phyloP scores from a whole-genome alignment of 64 coral and sea anemone genomes.

The Pachyseris speciosa region DNA sequence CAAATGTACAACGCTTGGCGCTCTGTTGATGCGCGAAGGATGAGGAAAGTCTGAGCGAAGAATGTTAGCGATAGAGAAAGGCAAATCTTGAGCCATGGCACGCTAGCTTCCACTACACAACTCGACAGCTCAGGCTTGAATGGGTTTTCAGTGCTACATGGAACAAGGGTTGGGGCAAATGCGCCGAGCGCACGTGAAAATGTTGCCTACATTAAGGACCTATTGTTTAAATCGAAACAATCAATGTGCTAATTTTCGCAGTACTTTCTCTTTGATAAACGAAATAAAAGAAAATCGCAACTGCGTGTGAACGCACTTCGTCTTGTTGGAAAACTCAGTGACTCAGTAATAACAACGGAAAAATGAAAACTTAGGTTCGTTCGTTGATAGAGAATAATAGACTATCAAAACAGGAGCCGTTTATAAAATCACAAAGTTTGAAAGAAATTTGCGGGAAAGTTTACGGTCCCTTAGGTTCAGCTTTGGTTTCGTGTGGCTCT shows the following conservation, averaged over 20 bases:
- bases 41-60: constrained; percentile 39
- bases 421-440: not conserved
- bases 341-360: not conserved
- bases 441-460: not conserved
- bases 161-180: not conserved
- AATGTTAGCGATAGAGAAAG: constrained; percentile 35
- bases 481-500: not conserved
- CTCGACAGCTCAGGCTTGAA: not conserved
- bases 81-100: constrained; percentile 2
- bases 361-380: not conserved
- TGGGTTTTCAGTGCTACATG: not conserved
- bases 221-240: constrained; percentile 38
- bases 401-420: not conserved
- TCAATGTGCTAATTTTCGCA: not conserved
- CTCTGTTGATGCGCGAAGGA: constrained; percentile 7
- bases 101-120: not conserved
- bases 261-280: not conserved
- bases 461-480: not conserved
- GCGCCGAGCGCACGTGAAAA: constrained; percentile 24
- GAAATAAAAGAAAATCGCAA: constrained; percentile 22
- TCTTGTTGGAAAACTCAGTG: not conserved
- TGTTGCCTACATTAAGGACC: constrained; percentile 32
- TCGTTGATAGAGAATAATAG: not conserved
- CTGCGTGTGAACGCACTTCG: not conserved
- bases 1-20: not conserved